Evolutionary conservation across 2,797 vertebrate species (phyloP).

Genomic region (Gadopsis bispinosus): DNA sequence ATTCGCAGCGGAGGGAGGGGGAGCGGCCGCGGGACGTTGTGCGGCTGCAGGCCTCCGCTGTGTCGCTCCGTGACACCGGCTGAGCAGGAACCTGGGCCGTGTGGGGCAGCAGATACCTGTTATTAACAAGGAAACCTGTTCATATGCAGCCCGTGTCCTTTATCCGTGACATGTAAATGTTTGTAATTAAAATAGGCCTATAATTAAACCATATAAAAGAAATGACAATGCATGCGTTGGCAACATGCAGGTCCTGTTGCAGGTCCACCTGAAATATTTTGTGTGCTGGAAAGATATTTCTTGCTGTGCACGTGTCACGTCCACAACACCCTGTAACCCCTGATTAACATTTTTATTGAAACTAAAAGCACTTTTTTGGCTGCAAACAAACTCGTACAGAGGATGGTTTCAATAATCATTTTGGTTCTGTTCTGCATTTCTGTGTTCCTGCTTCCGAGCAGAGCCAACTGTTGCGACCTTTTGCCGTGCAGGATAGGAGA

Average conservation of each 20-base stretch:
- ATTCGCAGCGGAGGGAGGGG: slow-evolving; percentile 69
- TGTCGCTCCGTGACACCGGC: slow-evolving; percentile 6
- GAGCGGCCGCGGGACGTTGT: slow-evolving; percentile 53
- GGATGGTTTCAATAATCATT: background rate
- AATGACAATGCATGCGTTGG: background rate
- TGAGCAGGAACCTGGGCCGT: slow-evolving; percentile 58
- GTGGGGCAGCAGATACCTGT: background rate
- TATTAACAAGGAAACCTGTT: background rate
- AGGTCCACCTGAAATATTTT: background rate
- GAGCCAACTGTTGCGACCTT: background rate
- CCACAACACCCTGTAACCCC: background rate
- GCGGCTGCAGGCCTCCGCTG: slow-evolving; percentile 22
- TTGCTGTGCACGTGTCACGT: background rate
- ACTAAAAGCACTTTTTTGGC: background rate
- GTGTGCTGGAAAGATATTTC: background rate
- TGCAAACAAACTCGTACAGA: background rate
- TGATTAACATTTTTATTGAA: background rate
- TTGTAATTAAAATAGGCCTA: background rate
- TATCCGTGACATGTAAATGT: background rate
- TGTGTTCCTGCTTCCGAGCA: background rate
- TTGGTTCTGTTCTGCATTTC: background rate
- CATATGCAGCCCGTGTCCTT: background rate
- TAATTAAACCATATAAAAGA: background rate
- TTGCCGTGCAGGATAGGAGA: slow-evolving; percentile 24
- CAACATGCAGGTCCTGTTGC: background rate